Conservation (phyloP, 2,113 vertebrate genomes). For the Ariopsis seemanni region DNA sequence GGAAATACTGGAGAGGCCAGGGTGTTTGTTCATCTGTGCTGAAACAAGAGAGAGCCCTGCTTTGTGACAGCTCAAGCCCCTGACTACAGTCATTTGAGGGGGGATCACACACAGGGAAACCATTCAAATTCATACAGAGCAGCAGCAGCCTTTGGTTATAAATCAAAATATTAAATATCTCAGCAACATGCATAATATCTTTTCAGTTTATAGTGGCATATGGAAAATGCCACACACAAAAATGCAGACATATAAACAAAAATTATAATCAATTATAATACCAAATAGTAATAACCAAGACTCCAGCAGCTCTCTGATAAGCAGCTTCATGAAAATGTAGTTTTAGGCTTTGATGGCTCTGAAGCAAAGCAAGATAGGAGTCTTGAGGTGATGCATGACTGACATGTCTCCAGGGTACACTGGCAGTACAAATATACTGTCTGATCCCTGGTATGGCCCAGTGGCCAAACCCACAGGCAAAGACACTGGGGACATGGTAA, state of each 20-base stretch:
- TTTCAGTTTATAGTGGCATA: slow-evolving; percentile 13
- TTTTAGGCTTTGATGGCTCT: background rate
- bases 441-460: slow-evolving; percentile 17
- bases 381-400: slow-evolving; percentile 22
- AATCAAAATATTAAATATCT: slow-evolving; percentile 37
- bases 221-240: slow-evolving; percentile 3
- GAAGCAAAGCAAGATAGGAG: background rate
- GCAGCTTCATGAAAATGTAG: slow-evolving; percentile 24
- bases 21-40: slow-evolving; percentile 6
- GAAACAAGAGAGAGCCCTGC: background rate
- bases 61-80: slow-evolving; percentile 3
- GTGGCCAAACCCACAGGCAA: slow-evolving; percentile 2
- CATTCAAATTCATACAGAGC: slow-evolving; percentile 7
- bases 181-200: slow-evolving; percentile 26
- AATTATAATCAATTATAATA: background rate
- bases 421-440: slow-evolving; percentile 1
- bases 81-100: slow-evolving; percentile 12
- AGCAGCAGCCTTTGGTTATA: slow-evolving; percentile 7
- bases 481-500: background rate
- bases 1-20: slow-evolving; percentile 14
- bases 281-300: slow-evolving; percentile 33
- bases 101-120: background rate
- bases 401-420: slow-evolving; percentile 22
- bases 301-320: slow-evolving; percentile 4
- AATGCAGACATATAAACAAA: slow-evolving; percentile 17